phyloP scores from a whole-genome alignment of 2,113 vertebrate genomes.

The Toxotes chatareus region DNA sequence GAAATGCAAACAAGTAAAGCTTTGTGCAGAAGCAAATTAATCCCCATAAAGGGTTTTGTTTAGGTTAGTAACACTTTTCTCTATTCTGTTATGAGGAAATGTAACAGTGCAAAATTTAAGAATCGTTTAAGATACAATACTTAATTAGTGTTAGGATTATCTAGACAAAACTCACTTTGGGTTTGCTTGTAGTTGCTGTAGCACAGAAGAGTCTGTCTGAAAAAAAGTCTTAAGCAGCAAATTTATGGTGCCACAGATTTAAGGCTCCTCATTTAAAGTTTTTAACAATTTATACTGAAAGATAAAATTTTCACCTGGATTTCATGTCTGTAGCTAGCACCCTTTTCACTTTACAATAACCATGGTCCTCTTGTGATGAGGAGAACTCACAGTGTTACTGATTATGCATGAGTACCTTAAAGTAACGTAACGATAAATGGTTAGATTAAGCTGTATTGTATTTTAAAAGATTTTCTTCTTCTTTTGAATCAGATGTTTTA shows the following conservation, averaged over 20 bases:
- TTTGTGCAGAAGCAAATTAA: slow-evolving; percentile 42
- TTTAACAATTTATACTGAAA: neutral
- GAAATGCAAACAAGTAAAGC: slow-evolving; percentile 62
- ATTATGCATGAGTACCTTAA: neutral
- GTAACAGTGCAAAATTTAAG: neutral
- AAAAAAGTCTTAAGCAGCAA: neutral
- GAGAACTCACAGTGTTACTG: neutral
- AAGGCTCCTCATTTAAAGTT: neutral
- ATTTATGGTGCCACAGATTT: neutral
- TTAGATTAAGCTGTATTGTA: neutral
- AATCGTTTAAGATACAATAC: slow-evolving; percentile 34
- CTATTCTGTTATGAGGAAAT: slow-evolving; percentile 31
- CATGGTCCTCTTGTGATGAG: neutral
- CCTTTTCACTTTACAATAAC: neutral
- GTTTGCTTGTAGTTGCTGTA: slow-evolving; percentile 2
- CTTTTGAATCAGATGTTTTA: neutral
- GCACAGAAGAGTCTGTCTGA: neutral
- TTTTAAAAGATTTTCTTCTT: neutral
- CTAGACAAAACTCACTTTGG: slow-evolving; percentile 3
- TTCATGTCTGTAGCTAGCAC: neutral
- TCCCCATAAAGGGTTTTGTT: slow-evolving; percentile 50
- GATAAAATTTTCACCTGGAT: neutral
- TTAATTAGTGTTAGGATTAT: slow-evolving; percentile 41
- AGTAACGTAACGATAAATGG: neutral
- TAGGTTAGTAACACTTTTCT: slow-evolving; percentile 27